These are phyloP conservation scores for Eledone cirrhosa DNA, from an alignment of 2,888 invertebrate genomes.

Conservation along the genomic window DNA sequence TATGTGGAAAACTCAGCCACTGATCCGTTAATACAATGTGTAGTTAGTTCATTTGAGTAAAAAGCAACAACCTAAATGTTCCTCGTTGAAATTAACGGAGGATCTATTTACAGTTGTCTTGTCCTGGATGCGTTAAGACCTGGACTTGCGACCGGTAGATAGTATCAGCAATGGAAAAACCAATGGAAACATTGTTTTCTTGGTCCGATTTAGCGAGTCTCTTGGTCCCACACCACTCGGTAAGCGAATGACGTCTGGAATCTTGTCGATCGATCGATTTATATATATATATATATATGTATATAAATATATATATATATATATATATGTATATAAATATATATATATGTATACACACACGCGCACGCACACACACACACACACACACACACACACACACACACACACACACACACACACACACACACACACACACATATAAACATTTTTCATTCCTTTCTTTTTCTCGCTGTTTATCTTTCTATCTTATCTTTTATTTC, in stretches of 20 bases:
- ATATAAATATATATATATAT: constrained; percentile 26
- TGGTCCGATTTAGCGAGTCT: neutral
- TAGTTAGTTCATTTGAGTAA: too few species aligned
- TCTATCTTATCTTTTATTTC: too few species aligned
- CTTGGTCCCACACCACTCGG: constrained; percentile 6
- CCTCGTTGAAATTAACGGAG: too few species aligned
- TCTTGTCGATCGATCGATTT: too few species aligned
- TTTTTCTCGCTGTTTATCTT: too few species aligned
- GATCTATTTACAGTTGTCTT: neutral
- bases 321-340: constrained; percentile 24
- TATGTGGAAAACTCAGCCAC: too few species aligned
- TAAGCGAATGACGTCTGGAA: too few species aligned
- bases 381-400: constrained; percentile 12
- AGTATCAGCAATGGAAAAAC: too few species aligned
- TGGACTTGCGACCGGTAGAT: neutral
- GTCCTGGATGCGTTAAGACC: neutral
- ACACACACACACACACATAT: neutral
- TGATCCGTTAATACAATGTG: too few species aligned
- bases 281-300: constrained; percentile 20
- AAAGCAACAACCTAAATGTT: too few species aligned
- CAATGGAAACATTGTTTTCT: neutral
- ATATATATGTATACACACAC: neutral
- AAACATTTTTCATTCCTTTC: too few species aligned
- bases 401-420: constrained; percentile 30
- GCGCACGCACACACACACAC: neutral